phyloP scores from a whole-genome alignment of 2,113 vertebrate genomes.

The Corydoras maculifer region DNA sequence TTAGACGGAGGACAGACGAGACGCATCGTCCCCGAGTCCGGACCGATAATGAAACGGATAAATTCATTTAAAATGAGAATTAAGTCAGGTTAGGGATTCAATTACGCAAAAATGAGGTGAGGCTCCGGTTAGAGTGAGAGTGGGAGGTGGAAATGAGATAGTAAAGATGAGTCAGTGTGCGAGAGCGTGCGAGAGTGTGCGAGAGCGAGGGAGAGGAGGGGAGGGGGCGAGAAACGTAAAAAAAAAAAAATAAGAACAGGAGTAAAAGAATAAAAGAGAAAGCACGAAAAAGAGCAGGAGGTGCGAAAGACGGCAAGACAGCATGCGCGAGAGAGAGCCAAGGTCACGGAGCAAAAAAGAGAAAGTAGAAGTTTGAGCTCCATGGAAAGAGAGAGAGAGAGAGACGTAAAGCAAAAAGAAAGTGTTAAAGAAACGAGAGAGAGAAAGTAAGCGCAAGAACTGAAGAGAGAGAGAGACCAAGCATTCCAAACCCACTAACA shows the following conservation, averaged over 20 bases:
- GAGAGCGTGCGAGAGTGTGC: too few species aligned
- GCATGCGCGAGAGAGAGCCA: background rate
- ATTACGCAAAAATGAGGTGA: conserved; percentile 18
- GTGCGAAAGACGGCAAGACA: conserved; percentile 3
- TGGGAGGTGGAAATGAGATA: background rate
- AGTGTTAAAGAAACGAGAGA: background rate
- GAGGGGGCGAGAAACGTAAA: too few species aligned
- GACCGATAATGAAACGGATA: conserved; percentile 35
- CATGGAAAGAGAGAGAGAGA: conserved; percentile 3
- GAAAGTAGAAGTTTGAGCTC: background rate
- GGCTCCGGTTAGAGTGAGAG: conserved; percentile 5
- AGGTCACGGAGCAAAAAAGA: background rate
- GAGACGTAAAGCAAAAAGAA: background rate
- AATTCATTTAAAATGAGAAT: conserved; percentile 33
- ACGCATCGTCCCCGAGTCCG: conserved; percentile 20
- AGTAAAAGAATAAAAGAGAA: too few species aligned
- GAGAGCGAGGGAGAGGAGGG: background rate
- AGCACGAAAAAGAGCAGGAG: background rate
- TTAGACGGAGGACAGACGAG: background rate
- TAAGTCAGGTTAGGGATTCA: conserved; percentile 29
- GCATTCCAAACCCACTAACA: background rate
- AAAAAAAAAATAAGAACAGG: too few species aligned
- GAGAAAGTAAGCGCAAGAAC: background rate
- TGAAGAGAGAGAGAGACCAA: background rate
- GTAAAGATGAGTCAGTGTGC: too few species aligned